Evolutionary conservation across 1,140 invertebrate species (phyloP).

Genomic region (Phthorimaea operculella): DNA sequence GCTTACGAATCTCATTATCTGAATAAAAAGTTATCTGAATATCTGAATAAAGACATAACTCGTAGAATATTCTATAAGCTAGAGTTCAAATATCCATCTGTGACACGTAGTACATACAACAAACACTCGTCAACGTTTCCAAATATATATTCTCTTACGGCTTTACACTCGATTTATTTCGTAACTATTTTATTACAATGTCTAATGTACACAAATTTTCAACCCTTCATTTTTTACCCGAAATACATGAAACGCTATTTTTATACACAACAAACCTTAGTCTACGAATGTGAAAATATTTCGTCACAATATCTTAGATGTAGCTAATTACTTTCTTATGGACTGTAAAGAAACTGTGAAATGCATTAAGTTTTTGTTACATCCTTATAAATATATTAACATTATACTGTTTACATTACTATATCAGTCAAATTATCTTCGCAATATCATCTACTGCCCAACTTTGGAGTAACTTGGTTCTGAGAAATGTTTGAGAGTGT

Average conservation of each 20-base stretch:
- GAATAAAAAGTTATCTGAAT: constrained; percentile 29
- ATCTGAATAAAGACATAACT: constrained; percentile 32
- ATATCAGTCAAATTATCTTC: constrained; percentile 66
- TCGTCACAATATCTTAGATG: constrained; percentile 58
- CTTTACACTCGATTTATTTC: constrained; percentile 51
- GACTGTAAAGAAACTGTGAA: constrained; percentile 65
- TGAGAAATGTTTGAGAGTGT: not conserved
- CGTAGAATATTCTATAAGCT: constrained; percentile 35
- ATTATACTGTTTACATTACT: constrained; percentile 54
- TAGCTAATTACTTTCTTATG: constrained; percentile 52
- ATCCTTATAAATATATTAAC: constrained; percentile 64
- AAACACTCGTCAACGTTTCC: constrained; percentile 62
- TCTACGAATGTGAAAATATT: constrained; percentile 65
- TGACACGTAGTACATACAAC: constrained; percentile 60
- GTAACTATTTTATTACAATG: constrained; percentile 61
- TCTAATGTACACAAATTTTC: constrained; percentile 57
- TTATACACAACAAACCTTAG: constrained; percentile 65
- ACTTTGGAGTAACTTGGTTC: constrained; percentile 22
- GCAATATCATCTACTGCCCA: constrained; percentile 44
- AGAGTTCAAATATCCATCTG: constrained; percentile 57
- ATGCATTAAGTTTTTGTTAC: constrained; percentile 64
- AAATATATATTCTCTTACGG: constrained; percentile 64
- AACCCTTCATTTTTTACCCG: constrained; percentile 52
- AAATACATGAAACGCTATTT: constrained; percentile 58
- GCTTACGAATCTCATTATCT: constrained; percentile 36